Evolutionary conservation across 2,797 vertebrate species (phyloP), one percentile per base, ranked within the genome.

Genomic region (Sardinella longiceps): DNA sequence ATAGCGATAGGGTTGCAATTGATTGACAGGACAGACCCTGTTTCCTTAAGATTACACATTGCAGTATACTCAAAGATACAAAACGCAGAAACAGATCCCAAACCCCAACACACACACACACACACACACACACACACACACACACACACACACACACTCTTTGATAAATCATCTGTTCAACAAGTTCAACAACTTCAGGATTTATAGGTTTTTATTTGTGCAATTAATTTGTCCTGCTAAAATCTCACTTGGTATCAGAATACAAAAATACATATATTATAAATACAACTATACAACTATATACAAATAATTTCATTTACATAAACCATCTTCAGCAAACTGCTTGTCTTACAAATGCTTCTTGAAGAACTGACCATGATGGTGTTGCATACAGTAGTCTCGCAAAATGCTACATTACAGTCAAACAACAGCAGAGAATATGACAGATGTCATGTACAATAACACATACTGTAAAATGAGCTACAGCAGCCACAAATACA

Each of bases 81-180:
- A 66, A 30, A 33, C 28, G 12, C 63, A 70, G 14, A 70, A 12
- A 33, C 28, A 81, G 3, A 48, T 18, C 5, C 58, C n/a, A n/a
- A 5, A 85, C 74, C 85, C 37, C 56, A 28, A 80, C 37, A 58
- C 18, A 80, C 51, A 77, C 15, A 63, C 50, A 18, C 1, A 87
- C 74, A 87, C 60, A 81, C 70, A 60, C 39, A 63, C 12, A 81
- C 53, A 60, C 18, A 51, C 53, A 23, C 23, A 63, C 53, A 80
- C 18, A 66, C 53, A 23, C 2, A 87, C 77, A 87, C 63, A 84
- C 10, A 86, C 39, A 86, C 80, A 82, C 82, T n/a, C n/a, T n/a
- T n/a, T n/a, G n/a, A n/a, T n/a, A 83, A 20, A 3, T 48, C 30
- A 51, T 18, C 37, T 53, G 15, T n/a, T n/a, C n/a, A n/a, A 70